Conservation (phyloP, 2,113 vertebrate genomes). For the Phyllopteryx taeniolatus region DNA sequence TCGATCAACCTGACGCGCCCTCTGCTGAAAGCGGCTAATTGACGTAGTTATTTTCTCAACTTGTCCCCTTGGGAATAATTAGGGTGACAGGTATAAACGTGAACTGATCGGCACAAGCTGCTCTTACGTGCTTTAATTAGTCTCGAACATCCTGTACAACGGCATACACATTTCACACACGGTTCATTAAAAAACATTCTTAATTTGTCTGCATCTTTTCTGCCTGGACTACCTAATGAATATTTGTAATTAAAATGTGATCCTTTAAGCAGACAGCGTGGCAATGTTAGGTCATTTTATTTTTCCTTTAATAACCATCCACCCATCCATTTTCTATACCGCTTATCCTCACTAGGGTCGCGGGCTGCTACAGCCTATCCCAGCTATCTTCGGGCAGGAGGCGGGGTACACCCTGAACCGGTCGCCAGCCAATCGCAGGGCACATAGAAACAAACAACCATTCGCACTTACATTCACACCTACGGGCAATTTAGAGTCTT, state of each 20-base stretch:
- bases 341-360: too few relatives aligned
- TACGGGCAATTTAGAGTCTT: too few relatives aligned
- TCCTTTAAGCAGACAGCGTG: constrained; percentile 1
- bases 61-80: constrained; percentile 51
- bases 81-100: constrained; percentile 47
- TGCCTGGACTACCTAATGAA: not conserved
- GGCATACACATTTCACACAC: not conserved
- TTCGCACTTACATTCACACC: too few relatives aligned
- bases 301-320: not conserved
- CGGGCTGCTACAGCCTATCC: too few relatives aligned
- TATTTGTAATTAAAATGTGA: constrained; percentile 10
- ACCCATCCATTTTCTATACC: too few relatives aligned
- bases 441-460: too few relatives aligned
- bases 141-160: constrained; percentile 3
- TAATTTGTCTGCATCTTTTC: constrained; percentile 7
- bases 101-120: constrained; percentile 10
- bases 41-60: constrained; percentile 36
- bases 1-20: constrained; percentile 34
- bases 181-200: not conserved
- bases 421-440: too few relatives aligned
- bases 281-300: constrained; percentile 10
- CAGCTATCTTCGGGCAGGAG: too few relatives aligned
- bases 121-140: not conserved
- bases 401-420: too few relatives aligned
- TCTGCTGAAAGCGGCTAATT: constrained; percentile 53